Evolutionary conservation across 1,140 invertebrate species (phyloP).

Genomic region (Camponotus vicinus): DNA sequence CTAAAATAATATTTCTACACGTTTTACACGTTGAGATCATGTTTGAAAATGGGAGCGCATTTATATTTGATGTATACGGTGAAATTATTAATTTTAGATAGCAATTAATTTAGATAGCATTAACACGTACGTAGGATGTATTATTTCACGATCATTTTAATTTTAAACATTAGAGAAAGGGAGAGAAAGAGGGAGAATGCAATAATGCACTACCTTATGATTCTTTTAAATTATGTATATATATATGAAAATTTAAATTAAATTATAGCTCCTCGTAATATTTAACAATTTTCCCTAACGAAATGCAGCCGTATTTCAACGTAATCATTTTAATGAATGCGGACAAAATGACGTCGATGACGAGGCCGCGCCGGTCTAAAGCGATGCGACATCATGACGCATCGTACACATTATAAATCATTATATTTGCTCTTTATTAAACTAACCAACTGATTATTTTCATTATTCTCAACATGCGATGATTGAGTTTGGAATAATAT

Average conservation of each 20-base stretch:
- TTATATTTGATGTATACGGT: constrained; percentile 9
- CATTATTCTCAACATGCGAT: constrained; percentile 40
- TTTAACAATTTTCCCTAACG: constrained; percentile 18
- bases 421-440: constrained; percentile 35
- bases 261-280: background rate
- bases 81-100: background rate
- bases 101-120: constrained; percentile 23
- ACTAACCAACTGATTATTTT: constrained; percentile 17
- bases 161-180: background rate
- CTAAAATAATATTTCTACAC: constrained; percentile 38
- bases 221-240: background rate
- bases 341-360: constrained; percentile 33
- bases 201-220: background rate
- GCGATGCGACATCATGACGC: constrained; percentile 14
- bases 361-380: constrained; percentile 23
- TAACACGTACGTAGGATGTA: background rate
- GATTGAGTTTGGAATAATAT: constrained; percentile 24
- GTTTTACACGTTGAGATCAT: background rate
- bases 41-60: background rate
- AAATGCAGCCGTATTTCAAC: constrained; percentile 41
- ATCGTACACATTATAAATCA: constrained; percentile 35
- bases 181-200: background rate
- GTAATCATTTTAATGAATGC: constrained; percentile 36
- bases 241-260: background rate
- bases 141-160: background rate